phyloP scores from a whole-genome alignment of 2,797 vertebrate genomes.

The Pseudochirops cupreus region DNA sequence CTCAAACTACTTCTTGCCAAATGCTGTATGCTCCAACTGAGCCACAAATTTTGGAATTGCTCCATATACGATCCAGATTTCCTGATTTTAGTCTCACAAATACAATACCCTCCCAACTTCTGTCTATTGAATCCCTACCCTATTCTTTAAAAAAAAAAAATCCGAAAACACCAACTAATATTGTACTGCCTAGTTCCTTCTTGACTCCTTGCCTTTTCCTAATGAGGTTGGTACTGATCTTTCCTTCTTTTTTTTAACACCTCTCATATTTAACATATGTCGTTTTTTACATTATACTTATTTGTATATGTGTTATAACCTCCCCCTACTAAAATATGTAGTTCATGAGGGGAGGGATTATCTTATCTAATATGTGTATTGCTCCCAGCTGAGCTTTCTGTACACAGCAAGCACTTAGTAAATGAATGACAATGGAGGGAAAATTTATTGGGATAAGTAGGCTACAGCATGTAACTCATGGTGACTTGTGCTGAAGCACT shows the following conservation, averaged over 20 bases:
- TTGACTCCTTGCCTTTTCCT: background rate
- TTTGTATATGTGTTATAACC: background rate
- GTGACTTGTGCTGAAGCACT: background rate
- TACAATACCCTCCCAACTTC: background rate
- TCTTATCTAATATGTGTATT: background rate
- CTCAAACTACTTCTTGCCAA: background rate
- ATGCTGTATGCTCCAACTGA: background rate
- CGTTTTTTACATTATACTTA: background rate
- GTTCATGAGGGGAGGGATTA: background rate
- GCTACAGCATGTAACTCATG: background rate
- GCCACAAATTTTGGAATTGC: background rate
- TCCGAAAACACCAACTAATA: background rate
- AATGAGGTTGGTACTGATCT: background rate
- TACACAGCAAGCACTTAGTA: background rate
- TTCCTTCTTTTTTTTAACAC: background rate
- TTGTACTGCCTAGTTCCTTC: background rate
- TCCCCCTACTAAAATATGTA: background rate
- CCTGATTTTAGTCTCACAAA: background rate
- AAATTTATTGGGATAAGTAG: background rate
- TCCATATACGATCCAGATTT: background rate
- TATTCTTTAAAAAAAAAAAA: background rate
- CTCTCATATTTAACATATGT: background rate
- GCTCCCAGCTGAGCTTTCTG: background rate
- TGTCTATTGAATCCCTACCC: background rate
- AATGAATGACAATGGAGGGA: background rate